These are phyloP conservation scores for Pollachius pollachius DNA, from an alignment of 2,113 vertebrate species.

Conservation along the genomic window DNA sequence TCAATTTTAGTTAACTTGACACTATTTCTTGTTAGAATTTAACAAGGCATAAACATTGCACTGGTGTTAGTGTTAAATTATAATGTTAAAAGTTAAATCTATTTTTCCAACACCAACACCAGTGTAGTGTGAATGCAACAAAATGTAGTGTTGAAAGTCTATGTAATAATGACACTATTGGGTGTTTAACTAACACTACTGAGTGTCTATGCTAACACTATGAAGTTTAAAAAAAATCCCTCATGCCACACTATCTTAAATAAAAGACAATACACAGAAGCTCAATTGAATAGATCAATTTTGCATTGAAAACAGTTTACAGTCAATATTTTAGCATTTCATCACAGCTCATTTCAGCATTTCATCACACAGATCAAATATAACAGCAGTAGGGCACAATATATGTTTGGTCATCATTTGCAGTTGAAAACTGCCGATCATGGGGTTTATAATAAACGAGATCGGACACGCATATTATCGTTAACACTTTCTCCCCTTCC, in stretches of 20 bases:
- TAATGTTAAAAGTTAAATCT: slow-evolving; percentile 1
- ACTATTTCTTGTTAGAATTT: neutral
- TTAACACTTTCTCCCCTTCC: slow-evolving; percentile 11
- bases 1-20: neutral
- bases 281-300: neutral
- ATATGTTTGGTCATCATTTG: slow-evolving; percentile 16
- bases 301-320: no score
- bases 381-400: slow-evolving; percentile 8
- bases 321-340: neutral
- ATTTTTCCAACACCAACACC: neutral
- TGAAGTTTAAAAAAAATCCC: neutral
- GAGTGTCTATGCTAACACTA: no score
- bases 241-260: slow-evolving; percentile 9
- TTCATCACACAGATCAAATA: neutral
- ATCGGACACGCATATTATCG: slow-evolving; percentile 18
- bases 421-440: slow-evolving; percentile 19
- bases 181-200: neutral
- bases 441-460: slow-evolving; percentile 10
- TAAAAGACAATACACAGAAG: slow-evolving; percentile 1
- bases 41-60: slow-evolving; percentile 1
- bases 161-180: neutral
- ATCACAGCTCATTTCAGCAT: slow-evolving; percentile 1
- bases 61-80: slow-evolving; percentile 5
- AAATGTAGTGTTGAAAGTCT: neutral
- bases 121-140: neutral